phyloP scores from a whole-genome alignment of 2,888 invertebrate species.

The Drosophila affinis region DNA sequence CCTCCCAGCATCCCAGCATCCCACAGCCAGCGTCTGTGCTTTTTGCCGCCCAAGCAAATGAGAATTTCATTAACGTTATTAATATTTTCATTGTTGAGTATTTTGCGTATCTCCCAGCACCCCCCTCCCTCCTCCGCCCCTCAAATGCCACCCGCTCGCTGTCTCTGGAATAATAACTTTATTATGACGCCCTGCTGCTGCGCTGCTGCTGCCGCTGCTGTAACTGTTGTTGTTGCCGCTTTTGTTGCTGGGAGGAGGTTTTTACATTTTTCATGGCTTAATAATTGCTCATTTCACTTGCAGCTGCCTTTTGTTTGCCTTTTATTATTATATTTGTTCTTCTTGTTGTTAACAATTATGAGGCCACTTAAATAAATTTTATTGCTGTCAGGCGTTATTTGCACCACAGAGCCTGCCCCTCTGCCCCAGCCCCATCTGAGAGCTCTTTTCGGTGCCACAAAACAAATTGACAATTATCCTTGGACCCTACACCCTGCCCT shows the following conservation, averaged over 20 bases:
- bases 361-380: conserved; percentile 76
- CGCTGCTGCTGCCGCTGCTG: background rate
- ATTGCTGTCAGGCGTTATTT: conserved; percentile 67
- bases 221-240: conserved; percentile 16
- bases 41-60: conserved; percentile 49
- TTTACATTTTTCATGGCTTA: conserved; percentile 74
- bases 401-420: conserved; percentile 38
- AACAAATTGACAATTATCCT: conserved; percentile 72
- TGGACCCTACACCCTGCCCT: conserved; percentile 31
- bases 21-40: background rate
- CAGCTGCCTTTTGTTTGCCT: conserved; percentile 67
- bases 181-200: conserved; percentile 61
- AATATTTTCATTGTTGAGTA: conserved; percentile 72
- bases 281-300: conserved; percentile 74
- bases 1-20: background rate
- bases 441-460: conserved; percentile 36
- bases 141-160: background rate
- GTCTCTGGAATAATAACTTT: conserved; percentile 60
- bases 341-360: conserved; percentile 64
- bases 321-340: conserved; percentile 28
- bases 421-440: background rate
- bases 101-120: conserved; percentile 44
- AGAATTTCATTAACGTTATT: conserved; percentile 76
- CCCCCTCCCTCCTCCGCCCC: background rate
- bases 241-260: conserved; percentile 32